Evolutionary conservation across 1,140 invertebrate genomes (phyloP), one percentile per base, ranked within the genome.

Genomic region (Holcopasites calliopsidis): DNA sequence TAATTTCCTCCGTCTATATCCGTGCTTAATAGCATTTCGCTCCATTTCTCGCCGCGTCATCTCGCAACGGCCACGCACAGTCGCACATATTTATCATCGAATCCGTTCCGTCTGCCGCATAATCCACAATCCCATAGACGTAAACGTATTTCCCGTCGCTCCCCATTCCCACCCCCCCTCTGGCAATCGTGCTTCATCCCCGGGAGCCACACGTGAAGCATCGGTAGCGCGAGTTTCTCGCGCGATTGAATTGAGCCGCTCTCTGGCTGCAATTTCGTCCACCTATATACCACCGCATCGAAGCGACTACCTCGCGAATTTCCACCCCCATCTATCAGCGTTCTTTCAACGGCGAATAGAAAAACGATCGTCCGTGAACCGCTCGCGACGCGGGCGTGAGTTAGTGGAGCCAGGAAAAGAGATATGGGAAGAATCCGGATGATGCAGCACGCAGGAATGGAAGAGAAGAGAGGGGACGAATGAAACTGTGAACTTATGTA

Each of bases 31-130:
- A 21, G 10, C 10, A 50, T 35, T 40, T 21, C 47, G 33, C 31
- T 10, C 13, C 61, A 26, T 47, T 52, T 65, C 47, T 8, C 23
- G 26, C 13, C 55, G 28, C 38, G 28, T 44, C 62, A 21, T 40
- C 26, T 11, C 28, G 31, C 74, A 68, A 58, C 57, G 66, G 31
- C 38, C 33, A 49, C 68, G 5, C 58, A 49, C 68, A 66, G 42
- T 40, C 49, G 47, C 58, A 62, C 58, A 78, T 78, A 78, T 73
- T 83, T 83, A 82, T 83, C 81, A 79, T 75, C 80, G 65, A 75
- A 83, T 82, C 81, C 66, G 65, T 54, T 68, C 69, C 79, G 54
- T 82, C 74, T 70, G 55, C 13, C 49, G 54, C 66, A 82, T 83
- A 82, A 83, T 82, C 80, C 80, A 49, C 49, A 76, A 82, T 74